These are phyloP conservation scores for Meandrina meandrites DNA, from an alignment of 92 coral and sea anemone species.

Conservation along the genomic window DNA sequence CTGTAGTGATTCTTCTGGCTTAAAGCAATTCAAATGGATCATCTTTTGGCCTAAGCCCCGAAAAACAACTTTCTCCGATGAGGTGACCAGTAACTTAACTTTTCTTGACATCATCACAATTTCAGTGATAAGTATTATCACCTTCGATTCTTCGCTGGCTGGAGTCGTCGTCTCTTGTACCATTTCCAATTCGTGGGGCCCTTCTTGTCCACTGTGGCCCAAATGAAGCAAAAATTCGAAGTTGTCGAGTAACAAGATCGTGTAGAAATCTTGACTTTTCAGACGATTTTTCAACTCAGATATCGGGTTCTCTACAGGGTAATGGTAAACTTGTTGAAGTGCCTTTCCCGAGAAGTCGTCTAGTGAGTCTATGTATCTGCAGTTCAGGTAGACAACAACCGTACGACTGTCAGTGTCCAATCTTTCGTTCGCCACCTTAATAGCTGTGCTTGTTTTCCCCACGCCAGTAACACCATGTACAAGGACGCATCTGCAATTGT, in stretches of 20 bases:
- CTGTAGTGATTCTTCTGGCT: neutral
- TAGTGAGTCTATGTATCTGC: conserved; percentile 35
- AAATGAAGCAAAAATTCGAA: conserved; percentile 3
- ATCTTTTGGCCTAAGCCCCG: neutral
- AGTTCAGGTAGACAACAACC: no score
- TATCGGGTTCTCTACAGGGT: neutral
- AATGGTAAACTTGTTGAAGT: neutral
- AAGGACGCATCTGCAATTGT: neutral
- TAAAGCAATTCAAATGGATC: conserved; percentile 9
- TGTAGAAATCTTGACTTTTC: neutral
- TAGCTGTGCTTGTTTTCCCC: conserved; percentile 54
- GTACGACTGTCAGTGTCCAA: neutral
- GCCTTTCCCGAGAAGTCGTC: conserved; percentile 44
- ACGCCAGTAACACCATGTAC: conserved; percentile 49
- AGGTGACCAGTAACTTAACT: conserved; percentile 53
- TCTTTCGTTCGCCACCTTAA: conserved; percentile 42
- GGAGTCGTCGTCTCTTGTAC: neutral
- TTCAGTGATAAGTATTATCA: conserved; percentile 17
- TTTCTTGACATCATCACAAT: conserved; percentile 22
- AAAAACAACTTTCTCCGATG: conserved; percentile 30
- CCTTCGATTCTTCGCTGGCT: neutral
- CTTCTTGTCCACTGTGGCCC: neutral
- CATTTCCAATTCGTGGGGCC: neutral
- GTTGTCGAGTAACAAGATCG: conserved; percentile 10
- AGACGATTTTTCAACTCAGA: neutral